A percentile compares a stretch with the other conserved stretches of the same genome.
Conservation (phyloP, 1,140 invertebrate species). For the Anthonomus grandis region DNA sequence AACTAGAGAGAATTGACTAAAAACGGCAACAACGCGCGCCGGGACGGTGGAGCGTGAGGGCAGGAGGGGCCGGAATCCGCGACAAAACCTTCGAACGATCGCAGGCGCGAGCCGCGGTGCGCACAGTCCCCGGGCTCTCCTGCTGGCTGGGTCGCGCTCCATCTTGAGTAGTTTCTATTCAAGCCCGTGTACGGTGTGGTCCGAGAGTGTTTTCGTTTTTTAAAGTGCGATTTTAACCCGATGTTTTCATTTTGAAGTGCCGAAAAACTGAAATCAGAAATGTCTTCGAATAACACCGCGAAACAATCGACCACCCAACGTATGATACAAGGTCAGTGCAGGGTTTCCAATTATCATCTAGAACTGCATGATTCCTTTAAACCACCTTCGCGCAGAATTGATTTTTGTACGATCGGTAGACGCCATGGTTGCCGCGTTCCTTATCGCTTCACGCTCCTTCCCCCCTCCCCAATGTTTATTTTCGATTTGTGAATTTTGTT, state of each 20-base stretch:
- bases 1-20: too few relatives aligned
- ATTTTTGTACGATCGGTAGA: constrained; percentile 51
- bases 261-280: constrained; percentile 46
- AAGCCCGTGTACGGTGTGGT: constrained; percentile 50
- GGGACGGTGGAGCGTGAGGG: too few relatives aligned
- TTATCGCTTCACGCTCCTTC: not conserved
- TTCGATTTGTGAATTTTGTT: not conserved
- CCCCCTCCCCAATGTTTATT: not conserved
- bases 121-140: constrained; percentile 45
- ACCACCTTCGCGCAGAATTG: constrained; percentile 47
- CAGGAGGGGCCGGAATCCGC: too few relatives aligned
- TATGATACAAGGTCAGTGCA: constrained; percentile 51
- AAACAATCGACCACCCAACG: constrained; percentile 50
- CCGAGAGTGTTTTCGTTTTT: constrained; percentile 46
- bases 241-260: constrained; percentile 51
- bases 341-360: too few relatives aligned
- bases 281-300: constrained; percentile 51
- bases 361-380: too few relatives aligned
- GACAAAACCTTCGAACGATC: too few relatives aligned
- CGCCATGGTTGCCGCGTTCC: constrained; percentile 45
- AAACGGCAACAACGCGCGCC: too few relatives aligned
- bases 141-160: constrained; percentile 50
- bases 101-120: constrained; percentile 40
- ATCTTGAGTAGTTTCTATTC: constrained; percentile 52
- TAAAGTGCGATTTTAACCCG: constrained; percentile 47